Percentiles rank a stretch among this genome's conserved stretches.
Conservation (phyloP, 2,888 invertebrate species). For the Drosophila kambysellisi region DNA sequence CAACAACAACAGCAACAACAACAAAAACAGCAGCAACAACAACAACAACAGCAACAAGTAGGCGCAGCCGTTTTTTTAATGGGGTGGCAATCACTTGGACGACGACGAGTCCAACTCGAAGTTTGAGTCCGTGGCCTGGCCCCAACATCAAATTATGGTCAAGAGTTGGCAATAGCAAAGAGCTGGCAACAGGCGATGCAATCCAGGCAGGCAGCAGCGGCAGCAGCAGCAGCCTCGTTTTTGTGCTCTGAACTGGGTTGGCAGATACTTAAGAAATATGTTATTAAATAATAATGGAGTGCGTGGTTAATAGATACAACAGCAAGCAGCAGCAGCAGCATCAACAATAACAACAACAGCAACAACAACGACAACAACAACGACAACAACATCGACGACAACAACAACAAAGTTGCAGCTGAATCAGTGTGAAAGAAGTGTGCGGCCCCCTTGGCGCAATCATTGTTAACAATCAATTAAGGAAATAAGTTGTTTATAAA, state of each 20-base stretch:
- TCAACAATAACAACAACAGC: slow-evolving; percentile 4
- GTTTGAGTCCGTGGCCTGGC: slow-evolving; percentile 48
- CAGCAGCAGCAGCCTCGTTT: slow-evolving; percentile 66
- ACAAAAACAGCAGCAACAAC: background rate
- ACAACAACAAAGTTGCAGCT: slow-evolving; percentile 28
- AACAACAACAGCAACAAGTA: slow-evolving; percentile 21
- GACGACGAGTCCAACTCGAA: slow-evolving; percentile 52
- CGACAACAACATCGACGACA: slow-evolving; percentile 15
- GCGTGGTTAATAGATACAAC: slow-evolving; percentile 83
- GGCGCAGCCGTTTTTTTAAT: slow-evolving; percentile 74
- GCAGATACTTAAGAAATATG: slow-evolving; percentile 83
- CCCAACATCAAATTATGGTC: slow-evolving; percentile 78
- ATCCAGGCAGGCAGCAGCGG: slow-evolving; percentile 20
- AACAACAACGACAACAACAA: slow-evolving; percentile 23
- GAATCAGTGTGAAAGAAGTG: slow-evolving; percentile 67
- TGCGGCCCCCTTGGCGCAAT: slow-evolving; percentile 78
- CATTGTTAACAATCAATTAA: slow-evolving; percentile 84
- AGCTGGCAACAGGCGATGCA: slow-evolving; percentile 48
- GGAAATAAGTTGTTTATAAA: slow-evolving; percentile 83
- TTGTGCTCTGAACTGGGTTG: slow-evolving; percentile 83
- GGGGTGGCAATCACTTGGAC: slow-evolving; percentile 84
- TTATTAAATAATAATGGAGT: slow-evolving; percentile 84
- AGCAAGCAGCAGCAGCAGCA: slow-evolving; percentile 20
- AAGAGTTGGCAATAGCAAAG: slow-evolving; percentile 63
- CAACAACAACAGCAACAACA: background rate